Conservation (phyloP, 2,888 invertebrate genomes). For the Zhengitettix transpicula region DNA sequence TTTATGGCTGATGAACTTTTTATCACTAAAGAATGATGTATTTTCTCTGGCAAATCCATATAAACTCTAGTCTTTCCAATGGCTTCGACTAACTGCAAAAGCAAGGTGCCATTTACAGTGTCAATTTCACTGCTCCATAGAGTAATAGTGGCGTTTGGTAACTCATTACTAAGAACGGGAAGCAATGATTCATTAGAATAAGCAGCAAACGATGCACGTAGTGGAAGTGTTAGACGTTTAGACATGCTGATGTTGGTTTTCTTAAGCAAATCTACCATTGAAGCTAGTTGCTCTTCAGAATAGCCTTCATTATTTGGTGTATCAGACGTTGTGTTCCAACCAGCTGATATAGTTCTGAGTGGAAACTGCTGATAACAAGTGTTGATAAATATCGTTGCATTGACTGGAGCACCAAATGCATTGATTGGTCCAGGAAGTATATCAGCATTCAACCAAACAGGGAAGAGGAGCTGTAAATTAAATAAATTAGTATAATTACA, state of each 20-base stretch:
- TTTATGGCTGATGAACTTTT: no score
- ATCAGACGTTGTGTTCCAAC: conserved; percentile 61
- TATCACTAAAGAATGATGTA: no score
- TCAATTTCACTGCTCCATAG: conserved; percentile 61
- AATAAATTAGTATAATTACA: conserved; percentile 4
- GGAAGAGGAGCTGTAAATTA: conserved; percentile 41
- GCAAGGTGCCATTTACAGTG: conserved; percentile 32
- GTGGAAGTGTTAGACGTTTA: conserved; percentile 58
- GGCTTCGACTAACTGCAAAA: no score
- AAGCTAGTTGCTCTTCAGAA: conserved; percentile 41
- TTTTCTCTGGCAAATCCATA: no score
- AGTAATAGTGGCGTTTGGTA: conserved; percentile 47
- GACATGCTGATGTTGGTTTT: background rate
- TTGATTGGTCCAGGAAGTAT: conserved; percentile 61
- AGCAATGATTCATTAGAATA: conserved; percentile 43
- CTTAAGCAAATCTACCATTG: conserved; percentile 34
- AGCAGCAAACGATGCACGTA: conserved; percentile 51
- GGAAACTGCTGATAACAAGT: conserved; percentile 38
- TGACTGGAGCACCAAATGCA: conserved; percentile 33
- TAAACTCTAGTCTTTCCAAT: no score
- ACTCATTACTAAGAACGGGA: conserved; percentile 28
- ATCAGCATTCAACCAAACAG: conserved; percentile 80
- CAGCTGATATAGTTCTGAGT: conserved; percentile 54
- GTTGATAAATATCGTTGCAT: conserved; percentile 43
- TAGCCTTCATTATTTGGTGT: conserved; percentile 37